Percentiles rank a stretch among this genome's conserved stretches.
Evolutionary conservation across 2,797 vertebrate genomes (phyloP).

Genomic region (Chaenodraco wilsoni): DNA sequence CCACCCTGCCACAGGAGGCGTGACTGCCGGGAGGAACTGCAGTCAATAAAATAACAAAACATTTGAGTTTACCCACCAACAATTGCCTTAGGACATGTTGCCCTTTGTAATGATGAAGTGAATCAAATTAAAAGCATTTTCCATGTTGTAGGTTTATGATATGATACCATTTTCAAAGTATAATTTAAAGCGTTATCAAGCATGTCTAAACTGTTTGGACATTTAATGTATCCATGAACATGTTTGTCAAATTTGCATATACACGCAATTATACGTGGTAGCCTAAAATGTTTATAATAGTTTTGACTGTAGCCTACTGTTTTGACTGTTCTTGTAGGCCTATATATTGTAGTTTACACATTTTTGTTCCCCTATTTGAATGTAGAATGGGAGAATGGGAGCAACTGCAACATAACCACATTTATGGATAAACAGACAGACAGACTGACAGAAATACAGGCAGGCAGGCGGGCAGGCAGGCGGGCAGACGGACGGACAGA

Average conservation of each 20-base stretch:
- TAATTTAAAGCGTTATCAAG: background rate
- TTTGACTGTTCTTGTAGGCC: too few relatives aligned
- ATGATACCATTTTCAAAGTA: background rate
- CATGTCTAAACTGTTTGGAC: background rate
- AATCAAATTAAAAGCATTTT: background rate
- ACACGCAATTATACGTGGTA: too few relatives aligned
- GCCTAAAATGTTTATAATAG: too few relatives aligned
- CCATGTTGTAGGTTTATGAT: too few relatives aligned
- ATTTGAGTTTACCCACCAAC: background rate
- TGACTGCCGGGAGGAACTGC: background rate
- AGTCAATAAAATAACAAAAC: background rate
- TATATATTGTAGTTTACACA: too few relatives aligned
- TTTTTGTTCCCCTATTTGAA: too few relatives aligned
- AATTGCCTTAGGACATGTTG: background rate
- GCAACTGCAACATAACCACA: too few relatives aligned
- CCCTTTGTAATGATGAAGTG: background rate
- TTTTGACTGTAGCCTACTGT: too few relatives aligned
- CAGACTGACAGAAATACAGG: background rate
- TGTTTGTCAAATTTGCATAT: background rate
- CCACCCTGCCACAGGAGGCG: slow-evolving; percentile 54
- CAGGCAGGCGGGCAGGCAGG: too few relatives aligned
- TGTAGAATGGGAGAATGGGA: too few relatives aligned
- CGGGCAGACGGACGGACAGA: too few relatives aligned
- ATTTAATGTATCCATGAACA: background rate
- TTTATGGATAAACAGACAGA: too few relatives aligned